Evolutionary conservation across 2,888 invertebrate genomes (phyloP), one percentile per base, ranked within the genome.

Genomic region (Chloroclystis v-ata): DNA sequence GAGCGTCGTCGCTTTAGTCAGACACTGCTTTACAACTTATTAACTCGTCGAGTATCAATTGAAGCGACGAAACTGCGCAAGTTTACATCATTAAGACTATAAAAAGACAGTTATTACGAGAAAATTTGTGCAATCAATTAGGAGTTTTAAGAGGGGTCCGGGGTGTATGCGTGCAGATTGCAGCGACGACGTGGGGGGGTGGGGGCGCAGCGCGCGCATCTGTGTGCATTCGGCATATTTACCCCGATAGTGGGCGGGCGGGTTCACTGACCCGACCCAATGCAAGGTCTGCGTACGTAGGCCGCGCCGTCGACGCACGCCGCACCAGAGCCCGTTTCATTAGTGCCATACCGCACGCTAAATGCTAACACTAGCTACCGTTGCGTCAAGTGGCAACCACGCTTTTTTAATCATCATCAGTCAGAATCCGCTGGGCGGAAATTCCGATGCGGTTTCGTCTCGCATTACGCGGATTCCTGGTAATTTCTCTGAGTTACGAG

Each of bases 141-240:
- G 78, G 83, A 84, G 83, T 85, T 86, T 85, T 82, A 82, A 81
- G 80, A 81, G 83, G 69, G 75, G 67, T 65, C 62, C 69, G 72
- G 72, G 77, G 71, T 69, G 75, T 70, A 73, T 78, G 81, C 80
- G 82, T 81, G 82, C 75, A 64, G 71, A 75, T 78, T 81, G 81
- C 79, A 82, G 72, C 77, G 78, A 67, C 72, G 74, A 59, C 68
- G 75, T 62, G 65, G 68, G 67, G 61, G 64, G 67, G 60, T 52
- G 54, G 64, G 61, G 66, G 69, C 70, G 72, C 82, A 79, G 85
- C 83, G 85, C 85, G 86, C 85, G 87, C 80, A 82, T 82, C 84
- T 83, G 83, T 85, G 86, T 85, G 86, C 87, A 87, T 85, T 86
- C 85, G 86, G 86, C 85, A 85, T 86, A 86, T 87, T 87, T 87